phyloP scores from a whole-genome alignment of 2,888 invertebrate species.

The Plemyria rubiginata region DNA sequence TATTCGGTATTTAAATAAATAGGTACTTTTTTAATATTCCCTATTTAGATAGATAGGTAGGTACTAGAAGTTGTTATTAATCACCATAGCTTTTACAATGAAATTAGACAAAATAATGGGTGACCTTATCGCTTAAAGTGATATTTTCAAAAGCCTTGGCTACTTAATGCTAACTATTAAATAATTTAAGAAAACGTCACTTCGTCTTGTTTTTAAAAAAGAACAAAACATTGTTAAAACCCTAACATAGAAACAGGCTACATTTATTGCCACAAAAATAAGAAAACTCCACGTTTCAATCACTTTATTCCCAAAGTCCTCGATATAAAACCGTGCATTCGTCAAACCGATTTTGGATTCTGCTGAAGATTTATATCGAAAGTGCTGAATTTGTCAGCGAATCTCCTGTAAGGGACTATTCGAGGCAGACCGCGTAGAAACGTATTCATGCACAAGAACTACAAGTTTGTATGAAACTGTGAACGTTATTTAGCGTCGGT shows the following conservation, averaged over 20 bases:
- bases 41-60: no score
- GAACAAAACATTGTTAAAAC: no score
- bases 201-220: no score
- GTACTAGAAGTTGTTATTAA: no score
- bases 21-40: no score
- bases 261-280: background rate
- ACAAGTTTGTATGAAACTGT: background rate
- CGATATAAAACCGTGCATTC: conserved; percentile 19
- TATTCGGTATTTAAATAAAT: no score
- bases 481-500: background rate
- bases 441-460: conserved; percentile 23
- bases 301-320: conserved; percentile 13
- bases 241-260: no score
- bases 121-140: no score
- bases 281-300: background rate
- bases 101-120: no score
- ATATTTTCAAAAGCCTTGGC: no score
- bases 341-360: conserved; percentile 30
- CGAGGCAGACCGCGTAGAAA: conserved; percentile 21
- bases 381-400: conserved; percentile 23
- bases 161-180: no score
- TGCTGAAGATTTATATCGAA: conserved; percentile 26
- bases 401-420: conserved; percentile 24
- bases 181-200: background rate
- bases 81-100: no score